phyloP scores from a whole-genome alignment of 2,797 vertebrate genomes.

The Sarcophilus harrisii region DNA sequence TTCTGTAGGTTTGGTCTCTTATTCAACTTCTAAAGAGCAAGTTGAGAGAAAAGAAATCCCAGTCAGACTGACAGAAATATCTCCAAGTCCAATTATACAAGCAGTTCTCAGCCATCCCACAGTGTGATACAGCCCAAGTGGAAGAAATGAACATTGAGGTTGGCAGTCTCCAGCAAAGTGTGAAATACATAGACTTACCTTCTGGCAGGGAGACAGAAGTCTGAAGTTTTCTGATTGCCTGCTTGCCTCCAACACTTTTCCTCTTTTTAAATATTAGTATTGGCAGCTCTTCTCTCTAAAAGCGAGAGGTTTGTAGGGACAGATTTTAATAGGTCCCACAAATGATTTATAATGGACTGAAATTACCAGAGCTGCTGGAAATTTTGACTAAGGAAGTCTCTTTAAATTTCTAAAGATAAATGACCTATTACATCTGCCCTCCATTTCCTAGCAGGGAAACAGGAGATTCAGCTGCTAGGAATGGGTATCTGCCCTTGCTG shows the following conservation, averaged over 20 bases:
- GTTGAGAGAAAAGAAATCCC: background rate
- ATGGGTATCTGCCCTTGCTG: background rate
- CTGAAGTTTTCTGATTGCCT: background rate
- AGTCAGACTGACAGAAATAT: background rate
- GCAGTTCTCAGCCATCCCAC: background rate
- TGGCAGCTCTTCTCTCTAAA: background rate
- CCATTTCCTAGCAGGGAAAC: background rate
- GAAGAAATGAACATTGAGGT: background rate
- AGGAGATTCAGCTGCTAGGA: background rate
- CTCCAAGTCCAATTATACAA: background rate
- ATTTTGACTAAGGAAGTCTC: background rate
- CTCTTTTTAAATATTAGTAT: background rate
- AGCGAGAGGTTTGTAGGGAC: background rate
- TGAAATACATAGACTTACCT: background rate
- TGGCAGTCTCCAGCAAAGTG: background rate
- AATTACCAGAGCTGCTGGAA: constrained; percentile 1
- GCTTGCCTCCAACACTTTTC: background rate
- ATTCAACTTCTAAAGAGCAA: background rate
- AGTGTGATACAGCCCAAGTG: background rate
- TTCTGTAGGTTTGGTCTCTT: background rate
- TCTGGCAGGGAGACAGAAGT: background rate
- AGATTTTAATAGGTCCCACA: background rate
- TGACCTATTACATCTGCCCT: background rate
- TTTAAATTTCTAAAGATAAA: background rate
- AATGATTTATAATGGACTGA: constrained; percentile 28